Evolutionary conservation across 2,888 invertebrate species (phyloP).

Genomic region (Doris montereyensis): DNA sequence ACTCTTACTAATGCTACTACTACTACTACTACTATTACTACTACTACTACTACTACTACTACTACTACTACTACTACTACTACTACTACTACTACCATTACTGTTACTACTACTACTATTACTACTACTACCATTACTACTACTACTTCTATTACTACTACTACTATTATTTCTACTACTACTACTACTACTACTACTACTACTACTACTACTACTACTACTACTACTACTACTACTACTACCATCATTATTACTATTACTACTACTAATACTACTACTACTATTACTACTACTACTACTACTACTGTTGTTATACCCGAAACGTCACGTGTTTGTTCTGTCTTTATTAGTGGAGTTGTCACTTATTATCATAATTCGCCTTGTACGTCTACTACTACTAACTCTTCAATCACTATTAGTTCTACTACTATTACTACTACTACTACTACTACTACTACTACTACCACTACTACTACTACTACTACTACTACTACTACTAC

Average conservation of each 20-base stretch:
- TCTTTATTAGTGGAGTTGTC: too few relatives aligned
- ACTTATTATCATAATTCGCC: too few relatives aligned
- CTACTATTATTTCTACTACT: conserved; percentile 44
- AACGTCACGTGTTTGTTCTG: too few relatives aligned
- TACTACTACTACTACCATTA: too few relatives aligned
- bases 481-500: conserved; percentile 41
- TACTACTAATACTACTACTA: conserved; percentile 45
- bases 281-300: conserved; percentile 38
- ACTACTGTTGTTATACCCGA: conserved; percentile 6
- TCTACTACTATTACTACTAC: conserved; percentile 12
- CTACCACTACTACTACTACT: conserved; percentile 33
- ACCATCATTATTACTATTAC: conserved; percentile 38
- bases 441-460: conserved; percentile 30
- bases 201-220: conserved; percentile 39
- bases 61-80: too few relatives aligned
- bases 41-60: conserved; percentile 45
- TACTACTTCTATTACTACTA: conserved; percentile 44
- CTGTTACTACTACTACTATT: too few relatives aligned
- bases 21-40: conserved; percentile 45
- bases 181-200: conserved; percentile 41
- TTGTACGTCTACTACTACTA: background rate
- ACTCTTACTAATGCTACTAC: conserved; percentile 39
- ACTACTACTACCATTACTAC: too few relatives aligned
- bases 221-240: conserved; percentile 33
- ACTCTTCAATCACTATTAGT: background rate